Conservation (phyloP, 1,140 invertebrate species). For the Heterodera carotae region DNA sequence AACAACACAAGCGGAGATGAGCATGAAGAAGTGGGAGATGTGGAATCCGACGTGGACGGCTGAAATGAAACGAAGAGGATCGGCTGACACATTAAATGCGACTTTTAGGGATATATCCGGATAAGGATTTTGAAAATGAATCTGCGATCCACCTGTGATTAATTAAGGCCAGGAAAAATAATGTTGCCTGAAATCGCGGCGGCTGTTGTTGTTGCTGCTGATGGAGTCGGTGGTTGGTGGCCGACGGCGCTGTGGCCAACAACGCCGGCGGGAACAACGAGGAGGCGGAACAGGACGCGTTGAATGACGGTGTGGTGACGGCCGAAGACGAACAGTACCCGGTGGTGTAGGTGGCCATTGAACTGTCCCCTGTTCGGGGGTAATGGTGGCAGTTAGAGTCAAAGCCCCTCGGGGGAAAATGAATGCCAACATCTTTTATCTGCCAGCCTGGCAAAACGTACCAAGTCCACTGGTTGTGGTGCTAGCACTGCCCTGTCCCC, state of each 20-base stretch:
- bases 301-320: background rate
- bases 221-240: background rate
- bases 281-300: slow-evolving; percentile 19
- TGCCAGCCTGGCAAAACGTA: background rate
- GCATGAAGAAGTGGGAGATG: slow-evolving; percentile 39
- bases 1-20: slow-evolving; percentile 24
- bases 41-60: slow-evolving; percentile 27
- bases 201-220: slow-evolving; percentile 28
- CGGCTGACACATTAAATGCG: no score
- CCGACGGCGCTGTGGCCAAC: background rate
- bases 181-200: slow-evolving; percentile 9
- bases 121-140: background rate
- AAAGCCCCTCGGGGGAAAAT: no score
- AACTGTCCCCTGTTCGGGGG: slow-evolving; percentile 2
- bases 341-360: slow-evolving; percentile 4
- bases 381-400: background rate
- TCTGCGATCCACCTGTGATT: background rate
- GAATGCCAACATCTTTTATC: background rate
- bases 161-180: background rate
- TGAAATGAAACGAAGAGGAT: background rate
- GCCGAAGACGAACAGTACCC: slow-evolving; percentile 1
- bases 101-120: no score
- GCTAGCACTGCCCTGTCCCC: background rate
- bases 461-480: slow-evolving; percentile 24
- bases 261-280: slow-evolving; percentile 30